Conservation (phyloP, 64 coral and sea anemone species). For the Cladopsammia gracilis region DNA sequence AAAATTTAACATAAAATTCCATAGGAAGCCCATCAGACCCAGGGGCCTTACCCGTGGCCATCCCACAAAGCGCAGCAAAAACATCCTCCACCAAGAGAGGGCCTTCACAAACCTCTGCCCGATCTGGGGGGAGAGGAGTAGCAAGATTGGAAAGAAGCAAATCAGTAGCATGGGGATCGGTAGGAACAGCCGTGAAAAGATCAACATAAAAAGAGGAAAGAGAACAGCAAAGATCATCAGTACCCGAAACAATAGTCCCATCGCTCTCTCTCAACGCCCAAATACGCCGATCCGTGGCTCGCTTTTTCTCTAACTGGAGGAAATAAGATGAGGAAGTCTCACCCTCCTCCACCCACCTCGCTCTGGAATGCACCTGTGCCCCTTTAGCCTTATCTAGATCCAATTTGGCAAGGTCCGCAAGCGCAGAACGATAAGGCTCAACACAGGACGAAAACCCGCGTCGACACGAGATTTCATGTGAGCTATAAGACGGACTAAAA, state of each 20-base stretch:
- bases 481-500: background rate
- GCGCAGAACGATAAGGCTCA: background rate
- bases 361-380: background rate
- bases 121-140: background rate
- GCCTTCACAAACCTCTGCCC: background rate
- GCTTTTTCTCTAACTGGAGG: background rate
- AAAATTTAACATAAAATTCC: background rate
- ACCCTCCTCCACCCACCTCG: constrained; percentile 4
- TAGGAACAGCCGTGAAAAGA: background rate
- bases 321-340: constrained; percentile 21
- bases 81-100: background rate
- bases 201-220: background rate
- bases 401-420: background rate
- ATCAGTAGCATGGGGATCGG: background rate
- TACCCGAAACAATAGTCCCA: background rate
- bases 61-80: background rate
- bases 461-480: background rate
- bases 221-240: background rate
- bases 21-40: background rate
- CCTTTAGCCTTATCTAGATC: background rate
- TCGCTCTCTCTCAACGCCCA: background rate
- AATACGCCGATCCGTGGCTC: background rate
- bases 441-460: background rate
- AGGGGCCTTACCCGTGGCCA: background rate
- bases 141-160: background rate